Evolutionary conservation across 64 coral and sea anemone genomes (phyloP).

Genomic region (Montipora sp.): DNA sequence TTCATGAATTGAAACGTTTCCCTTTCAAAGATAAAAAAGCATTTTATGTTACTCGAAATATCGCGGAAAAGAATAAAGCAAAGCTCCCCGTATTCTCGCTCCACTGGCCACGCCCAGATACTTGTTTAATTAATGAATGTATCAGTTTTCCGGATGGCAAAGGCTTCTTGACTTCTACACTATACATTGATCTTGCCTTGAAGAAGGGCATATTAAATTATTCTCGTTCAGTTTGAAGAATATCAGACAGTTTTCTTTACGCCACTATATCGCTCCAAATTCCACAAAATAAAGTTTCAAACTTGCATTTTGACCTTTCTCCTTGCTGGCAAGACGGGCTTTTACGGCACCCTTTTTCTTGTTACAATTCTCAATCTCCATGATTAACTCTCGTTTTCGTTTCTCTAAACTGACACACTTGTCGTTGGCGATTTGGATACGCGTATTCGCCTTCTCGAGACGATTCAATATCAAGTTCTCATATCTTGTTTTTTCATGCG

Average conservation of each 20-base stretch:
- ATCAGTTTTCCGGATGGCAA: too few relatives aligned
- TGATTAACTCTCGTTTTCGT: conserved; percentile 28
- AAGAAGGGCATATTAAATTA: not conserved
- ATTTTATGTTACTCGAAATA: too few relatives aligned
- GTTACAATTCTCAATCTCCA: conserved; percentile 18
- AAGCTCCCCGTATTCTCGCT: too few relatives aligned
- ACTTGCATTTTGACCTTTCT: conserved; percentile 18
- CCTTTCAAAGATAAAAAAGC: too few relatives aligned
- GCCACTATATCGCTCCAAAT: conserved; percentile 18
- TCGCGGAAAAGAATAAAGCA: too few relatives aligned
- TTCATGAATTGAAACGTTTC: too few relatives aligned
- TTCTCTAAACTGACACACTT: not conserved
- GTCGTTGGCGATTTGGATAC: not conserved
- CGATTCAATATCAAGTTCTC: not conserved
- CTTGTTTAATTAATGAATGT: too few relatives aligned
- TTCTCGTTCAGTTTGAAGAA: not conserved
- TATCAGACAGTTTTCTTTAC: not conserved
- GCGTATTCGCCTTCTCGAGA: not conserved
- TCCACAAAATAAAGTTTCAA: conserved; percentile 37
- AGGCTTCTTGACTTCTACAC: too few relatives aligned
- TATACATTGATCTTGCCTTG: not conserved
- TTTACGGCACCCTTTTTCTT: conserved; percentile 5
- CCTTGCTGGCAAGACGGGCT: not conserved
- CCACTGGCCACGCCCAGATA: too few relatives aligned
- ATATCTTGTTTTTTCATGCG: not conserved